These are phyloP conservation scores for Prenolepis imparis DNA, from an alignment of 2,888 invertebrate species.

Conservation along the genomic window DNA sequence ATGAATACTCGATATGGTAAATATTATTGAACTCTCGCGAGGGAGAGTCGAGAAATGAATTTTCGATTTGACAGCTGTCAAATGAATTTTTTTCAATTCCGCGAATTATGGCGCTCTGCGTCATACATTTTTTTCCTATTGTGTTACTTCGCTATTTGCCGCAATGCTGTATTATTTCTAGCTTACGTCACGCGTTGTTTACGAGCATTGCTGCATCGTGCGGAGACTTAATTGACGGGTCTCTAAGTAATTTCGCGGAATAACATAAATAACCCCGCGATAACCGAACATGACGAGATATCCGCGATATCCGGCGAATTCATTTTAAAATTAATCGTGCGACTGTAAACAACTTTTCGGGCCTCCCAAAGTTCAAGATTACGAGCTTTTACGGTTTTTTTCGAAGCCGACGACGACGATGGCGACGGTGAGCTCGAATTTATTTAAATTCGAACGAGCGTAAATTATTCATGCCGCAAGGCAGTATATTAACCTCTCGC, in stretches of 20 bases:
- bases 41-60: background rate
- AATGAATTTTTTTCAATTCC: background rate
- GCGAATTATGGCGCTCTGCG: background rate
- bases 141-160: conserved; percentile 11
- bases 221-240: conserved; percentile 24
- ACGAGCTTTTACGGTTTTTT: conserved; percentile 35
- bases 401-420: background rate
- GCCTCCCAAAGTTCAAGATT: conserved; percentile 59
- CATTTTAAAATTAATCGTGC: conserved; percentile 62
- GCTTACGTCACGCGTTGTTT: conserved; percentile 54
- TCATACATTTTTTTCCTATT: background rate
- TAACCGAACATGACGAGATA: conserved; percentile 44
- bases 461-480: conserved; percentile 79
- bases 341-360: conserved; percentile 76
- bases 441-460: conserved; percentile 77
- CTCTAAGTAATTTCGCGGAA: conserved; percentile 46
- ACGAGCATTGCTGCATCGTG: conserved; percentile 22
- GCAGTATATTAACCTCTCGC: conserved; percentile 68
- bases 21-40: background rate
- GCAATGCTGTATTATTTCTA: conserved; percentile 2
- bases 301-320: conserved; percentile 47
- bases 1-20: background rate
- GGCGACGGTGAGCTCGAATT: conserved; percentile 70
- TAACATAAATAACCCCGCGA: conserved; percentile 36
- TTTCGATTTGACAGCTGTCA: background rate